phyloP scores from a whole-genome alignment of 2,888 invertebrate species.

The Parascotia fuliginaria region DNA sequence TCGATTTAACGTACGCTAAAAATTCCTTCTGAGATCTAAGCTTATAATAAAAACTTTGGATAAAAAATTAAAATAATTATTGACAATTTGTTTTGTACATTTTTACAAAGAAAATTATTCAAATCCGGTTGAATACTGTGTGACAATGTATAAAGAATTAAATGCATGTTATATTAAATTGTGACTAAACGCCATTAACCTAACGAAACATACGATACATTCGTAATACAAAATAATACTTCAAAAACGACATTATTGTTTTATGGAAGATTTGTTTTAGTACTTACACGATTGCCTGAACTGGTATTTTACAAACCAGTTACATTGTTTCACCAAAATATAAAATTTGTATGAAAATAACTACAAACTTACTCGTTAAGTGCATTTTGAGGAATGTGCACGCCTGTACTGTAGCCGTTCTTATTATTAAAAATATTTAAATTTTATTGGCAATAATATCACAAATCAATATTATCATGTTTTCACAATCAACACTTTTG shows the following conservation, averaged over 20 bases:
- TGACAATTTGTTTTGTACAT: slow-evolving; percentile 78
- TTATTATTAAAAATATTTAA: slow-evolving; percentile 56
- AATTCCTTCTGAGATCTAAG: slow-evolving; percentile 82
- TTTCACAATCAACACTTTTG: slow-evolving; percentile 38
- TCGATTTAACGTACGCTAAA: slow-evolving; percentile 68
- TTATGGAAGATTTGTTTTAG: slow-evolving; percentile 67
- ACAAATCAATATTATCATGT: slow-evolving; percentile 74
- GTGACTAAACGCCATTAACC: slow-evolving; percentile 65
- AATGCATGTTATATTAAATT: slow-evolving; percentile 53
- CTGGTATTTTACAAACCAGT: slow-evolving; percentile 61
- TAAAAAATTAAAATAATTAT: slow-evolving; percentile 77
- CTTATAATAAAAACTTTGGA: slow-evolving; percentile 84
- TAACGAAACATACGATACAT: slow-evolving; percentile 54
- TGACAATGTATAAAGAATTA: slow-evolving; percentile 63
- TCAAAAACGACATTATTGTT: slow-evolving; percentile 69
- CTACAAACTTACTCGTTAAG: slow-evolving; percentile 67
- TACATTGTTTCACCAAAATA: slow-evolving; percentile 62
- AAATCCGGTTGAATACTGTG: slow-evolving; percentile 65
- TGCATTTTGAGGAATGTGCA: slow-evolving; percentile 73
- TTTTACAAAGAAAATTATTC: slow-evolving; percentile 74
- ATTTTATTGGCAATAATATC: slow-evolving; percentile 77
- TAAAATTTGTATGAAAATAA: slow-evolving; percentile 78
- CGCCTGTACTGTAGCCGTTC: slow-evolving; percentile 42
- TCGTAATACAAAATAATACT: slow-evolving; percentile 72
- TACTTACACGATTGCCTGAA: slow-evolving; percentile 32